These are phyloP conservation scores for Spheniscus mendiculus DNA, from an alignment of 2,113 vertebrate species.

Conservation along the genomic window DNA sequence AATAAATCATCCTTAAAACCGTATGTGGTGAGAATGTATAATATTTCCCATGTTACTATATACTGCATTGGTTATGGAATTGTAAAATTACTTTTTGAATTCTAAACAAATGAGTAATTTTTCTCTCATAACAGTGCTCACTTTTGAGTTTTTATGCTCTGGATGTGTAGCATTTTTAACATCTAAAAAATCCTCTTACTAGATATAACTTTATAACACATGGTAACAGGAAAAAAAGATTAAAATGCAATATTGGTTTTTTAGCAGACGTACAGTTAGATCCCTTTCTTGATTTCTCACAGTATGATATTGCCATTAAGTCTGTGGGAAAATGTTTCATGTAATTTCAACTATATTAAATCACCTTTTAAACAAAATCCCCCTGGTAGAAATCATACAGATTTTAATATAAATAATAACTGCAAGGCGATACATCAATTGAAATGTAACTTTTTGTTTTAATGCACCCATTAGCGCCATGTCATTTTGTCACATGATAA, in stretches of 20 bases:
- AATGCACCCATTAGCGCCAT: neutral
- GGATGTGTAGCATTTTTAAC: neutral
- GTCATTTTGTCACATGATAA: neutral
- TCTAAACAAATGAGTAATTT: neutral
- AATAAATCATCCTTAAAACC: slow-evolving; percentile 15
- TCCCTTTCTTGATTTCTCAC: neutral
- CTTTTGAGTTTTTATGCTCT: neutral
- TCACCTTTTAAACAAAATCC: neutral
- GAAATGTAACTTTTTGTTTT: neutral
- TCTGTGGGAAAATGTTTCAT: neutral
- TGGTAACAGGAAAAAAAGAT: neutral
- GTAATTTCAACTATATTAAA: neutral
- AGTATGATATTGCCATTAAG: neutral
- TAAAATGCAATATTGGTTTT: neutral
- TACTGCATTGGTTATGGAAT: neutral
- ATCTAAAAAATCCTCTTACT: neutral
- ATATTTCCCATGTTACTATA: neutral
- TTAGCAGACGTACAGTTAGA: neutral
- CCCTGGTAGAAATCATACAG: neutral
- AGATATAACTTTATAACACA: neutral
- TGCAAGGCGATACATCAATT: neutral
- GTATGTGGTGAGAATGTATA: neutral
- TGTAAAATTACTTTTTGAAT: neutral
- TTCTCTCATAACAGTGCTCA: neutral
- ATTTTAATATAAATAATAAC: neutral